Evolutionary conservation across 2,888 invertebrate genomes (phyloP).

Genomic region (Cantharis lateralis): DNA sequence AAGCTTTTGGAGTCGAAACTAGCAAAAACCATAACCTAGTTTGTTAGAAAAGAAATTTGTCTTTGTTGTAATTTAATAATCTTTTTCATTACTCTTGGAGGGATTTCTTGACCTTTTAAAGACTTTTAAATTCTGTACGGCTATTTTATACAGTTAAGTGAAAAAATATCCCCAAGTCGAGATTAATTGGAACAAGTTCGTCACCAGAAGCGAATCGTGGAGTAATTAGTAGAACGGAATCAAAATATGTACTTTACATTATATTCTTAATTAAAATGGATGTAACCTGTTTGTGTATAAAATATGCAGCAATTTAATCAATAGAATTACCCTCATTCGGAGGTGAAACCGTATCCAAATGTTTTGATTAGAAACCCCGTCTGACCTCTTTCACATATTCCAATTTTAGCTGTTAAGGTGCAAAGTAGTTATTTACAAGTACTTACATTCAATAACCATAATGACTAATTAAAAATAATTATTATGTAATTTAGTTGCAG

Average conservation of each 20-base stretch:
- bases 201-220: neutral
- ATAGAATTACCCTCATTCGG: neutral
- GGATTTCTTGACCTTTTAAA: neutral
- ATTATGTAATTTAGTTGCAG: conserved; percentile 7
- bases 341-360: neutral
- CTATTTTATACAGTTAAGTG: too few relatives aligned
- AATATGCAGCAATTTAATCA: neutral
- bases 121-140: neutral
- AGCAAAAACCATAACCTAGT: neutral
- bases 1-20: neutral
- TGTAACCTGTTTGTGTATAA: neutral
- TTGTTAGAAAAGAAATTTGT: neutral
- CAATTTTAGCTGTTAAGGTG: neutral
- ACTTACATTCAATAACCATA: conserved; percentile 6
- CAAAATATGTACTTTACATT: neutral
- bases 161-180: neutral
- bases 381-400: neutral
- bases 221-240: neutral
- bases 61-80: neutral
- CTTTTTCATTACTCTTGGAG: neutral
- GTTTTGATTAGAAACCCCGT: neutral
- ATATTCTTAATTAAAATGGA: neutral
- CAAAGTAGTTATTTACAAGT: neutral
- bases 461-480: conserved; percentile 18
- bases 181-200: neutral